A percentile compares a stretch with the other conserved stretches of the same genome.
phyloP scores from a whole-genome alignment of 2,797 vertebrate species.

The Argyrosomus regius region DNA sequence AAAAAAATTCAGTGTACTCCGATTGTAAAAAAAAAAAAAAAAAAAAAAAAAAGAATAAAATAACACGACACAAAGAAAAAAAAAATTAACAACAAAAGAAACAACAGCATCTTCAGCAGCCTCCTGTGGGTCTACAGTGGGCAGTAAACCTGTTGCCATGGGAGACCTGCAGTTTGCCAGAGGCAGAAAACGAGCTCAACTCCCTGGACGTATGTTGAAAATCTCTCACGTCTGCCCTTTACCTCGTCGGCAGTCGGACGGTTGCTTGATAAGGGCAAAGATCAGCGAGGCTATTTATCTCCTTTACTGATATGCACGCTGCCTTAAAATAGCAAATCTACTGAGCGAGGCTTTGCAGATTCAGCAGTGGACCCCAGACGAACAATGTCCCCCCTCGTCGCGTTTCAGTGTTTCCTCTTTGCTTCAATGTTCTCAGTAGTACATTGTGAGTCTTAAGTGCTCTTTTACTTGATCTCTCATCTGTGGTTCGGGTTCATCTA shows the following conservation, averaged over 20 bases:
- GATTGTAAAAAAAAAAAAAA: slow-evolving; percentile 77
- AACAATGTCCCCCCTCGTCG: slow-evolving; percentile 34
- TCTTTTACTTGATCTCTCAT: slow-evolving; percentile 51
- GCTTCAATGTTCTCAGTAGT: slow-evolving; percentile 76
- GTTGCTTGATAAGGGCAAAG: slow-evolving; percentile 64
- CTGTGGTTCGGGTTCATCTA: slow-evolving; percentile 51
- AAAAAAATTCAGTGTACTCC: slow-evolving; percentile 87
- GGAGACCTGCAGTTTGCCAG: slow-evolving; percentile 62
- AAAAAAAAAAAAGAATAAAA: slow-evolving; percentile 52
- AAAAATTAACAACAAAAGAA: slow-evolving; percentile 65
- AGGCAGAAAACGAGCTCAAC: slow-evolving; percentile 62
- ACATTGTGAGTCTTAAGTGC: slow-evolving; percentile 68
- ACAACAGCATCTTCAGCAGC: slow-evolving; percentile 80
- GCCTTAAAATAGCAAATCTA: slow-evolving; percentile 50
- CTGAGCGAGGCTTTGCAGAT: slow-evolving; percentile 37
- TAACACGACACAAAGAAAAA: slow-evolving; percentile 63
- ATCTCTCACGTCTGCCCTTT: slow-evolving; percentile 55
- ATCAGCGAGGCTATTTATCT: slow-evolving; percentile 61
- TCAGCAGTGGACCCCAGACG: slow-evolving; percentile 54
- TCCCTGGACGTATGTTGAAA: slow-evolving; percentile 50
- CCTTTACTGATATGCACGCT: slow-evolving; percentile 56
- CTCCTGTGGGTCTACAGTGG: slow-evolving; percentile 70
- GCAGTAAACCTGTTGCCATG: slow-evolving; percentile 68
- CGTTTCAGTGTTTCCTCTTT: slow-evolving; percentile 64
- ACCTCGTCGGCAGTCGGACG: slow-evolving; percentile 45